Conservation (phyloP, 2,888 invertebrate species). For the Atethmia centrago region DNA sequence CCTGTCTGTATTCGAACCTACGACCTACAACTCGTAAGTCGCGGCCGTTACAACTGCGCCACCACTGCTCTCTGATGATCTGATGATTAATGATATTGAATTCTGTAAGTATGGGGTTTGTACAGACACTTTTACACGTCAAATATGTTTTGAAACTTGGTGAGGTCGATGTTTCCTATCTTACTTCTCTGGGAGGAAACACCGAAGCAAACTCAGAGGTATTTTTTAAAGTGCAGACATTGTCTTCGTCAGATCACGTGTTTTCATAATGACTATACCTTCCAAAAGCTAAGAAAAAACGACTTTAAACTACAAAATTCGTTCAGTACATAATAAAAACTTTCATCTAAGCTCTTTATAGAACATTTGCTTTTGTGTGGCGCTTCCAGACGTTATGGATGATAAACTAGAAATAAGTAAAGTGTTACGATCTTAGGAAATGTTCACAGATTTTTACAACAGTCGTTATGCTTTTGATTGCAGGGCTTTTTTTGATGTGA, state of each 20-base stretch:
- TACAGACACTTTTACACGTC: no score
- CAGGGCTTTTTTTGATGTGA: constrained; percentile 26
- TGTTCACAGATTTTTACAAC: constrained; percentile 80
- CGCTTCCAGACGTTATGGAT: constrained; percentile 73
- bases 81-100: no score
- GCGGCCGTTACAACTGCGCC: no score
- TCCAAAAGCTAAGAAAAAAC: not conserved
- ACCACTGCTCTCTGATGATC: no score
- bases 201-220: not conserved
- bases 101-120: no score
- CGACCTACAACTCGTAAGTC: no score
- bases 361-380: constrained; percentile 68
- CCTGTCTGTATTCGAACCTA: no score
- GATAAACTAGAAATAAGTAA: constrained; percentile 77
- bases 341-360: constrained; percentile 49
- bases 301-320: constrained; percentile 30
- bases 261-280: not conserved
- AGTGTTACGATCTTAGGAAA: constrained; percentile 68
- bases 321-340: constrained; percentile 30
- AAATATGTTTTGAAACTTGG: no score
- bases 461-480: constrained; percentile 68
- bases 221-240: not conserved
- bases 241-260: not conserved
- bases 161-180: not conserved
- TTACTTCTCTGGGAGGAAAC: not conserved